Evolutionary conservation across 2,113 vertebrate genomes (phyloP).

Genomic region (Acanthisitta chloris): DNA sequence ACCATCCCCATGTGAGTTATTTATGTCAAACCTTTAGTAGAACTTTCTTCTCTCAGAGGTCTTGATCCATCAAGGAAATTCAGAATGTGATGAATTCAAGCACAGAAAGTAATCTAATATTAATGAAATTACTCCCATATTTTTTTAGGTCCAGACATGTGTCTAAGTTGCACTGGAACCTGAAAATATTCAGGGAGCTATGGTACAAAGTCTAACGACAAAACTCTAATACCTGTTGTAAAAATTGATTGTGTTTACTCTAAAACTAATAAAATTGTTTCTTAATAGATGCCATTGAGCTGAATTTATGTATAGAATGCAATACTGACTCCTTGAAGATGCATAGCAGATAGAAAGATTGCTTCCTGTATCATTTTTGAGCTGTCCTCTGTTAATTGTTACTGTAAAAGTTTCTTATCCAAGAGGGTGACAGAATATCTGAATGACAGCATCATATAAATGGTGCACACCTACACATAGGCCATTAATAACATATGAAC

Average conservation of each 20-base stretch:
- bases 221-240: background rate
- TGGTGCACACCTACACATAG: background rate
- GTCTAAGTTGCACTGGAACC: background rate
- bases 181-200: background rate
- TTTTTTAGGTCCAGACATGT: background rate
- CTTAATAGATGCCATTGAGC: background rate
- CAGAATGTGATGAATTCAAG: background rate
- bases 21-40: background rate
- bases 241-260: background rate
- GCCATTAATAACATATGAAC: constrained; percentile 19
- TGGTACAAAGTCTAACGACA: background rate
- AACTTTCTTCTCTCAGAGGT: background rate
- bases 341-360: background rate
- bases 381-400: background rate
- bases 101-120: background rate
- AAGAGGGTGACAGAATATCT: background rate
- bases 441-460: background rate
- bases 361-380: background rate
- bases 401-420: background rate
- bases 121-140: background rate
- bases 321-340: background rate
- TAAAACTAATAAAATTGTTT: background rate
- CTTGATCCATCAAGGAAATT: background rate
- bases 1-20: background rate
- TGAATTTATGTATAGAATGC: background rate